Conservation (phyloP, 2,888 invertebrate genomes). For the Vandiemenella viatica region DNA sequence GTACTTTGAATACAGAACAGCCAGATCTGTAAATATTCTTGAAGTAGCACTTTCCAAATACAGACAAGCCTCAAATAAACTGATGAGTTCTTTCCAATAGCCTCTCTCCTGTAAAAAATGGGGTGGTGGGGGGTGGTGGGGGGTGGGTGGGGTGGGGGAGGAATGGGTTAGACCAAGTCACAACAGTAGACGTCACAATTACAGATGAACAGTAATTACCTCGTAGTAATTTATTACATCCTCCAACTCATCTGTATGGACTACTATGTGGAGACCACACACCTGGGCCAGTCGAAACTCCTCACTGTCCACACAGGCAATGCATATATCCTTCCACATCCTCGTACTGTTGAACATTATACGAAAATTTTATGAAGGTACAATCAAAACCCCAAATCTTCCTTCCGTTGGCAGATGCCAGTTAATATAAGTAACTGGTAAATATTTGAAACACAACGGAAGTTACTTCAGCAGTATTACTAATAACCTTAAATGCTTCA, state of each 20-base stretch:
- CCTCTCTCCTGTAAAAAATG: constrained; percentile 53
- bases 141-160: background rate
- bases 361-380: constrained; percentile 27
- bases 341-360: constrained; percentile 44
- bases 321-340: constrained; percentile 96
- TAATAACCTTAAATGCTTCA: no score
- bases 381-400: no score
- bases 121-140: no score
- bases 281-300: constrained; percentile 99
- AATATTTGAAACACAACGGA: background rate
- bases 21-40: constrained; percentile 99
- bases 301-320: constrained; percentile 96
- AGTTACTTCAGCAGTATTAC: no score
- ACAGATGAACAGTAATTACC: constrained; percentile 26
- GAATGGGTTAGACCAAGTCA: background rate
- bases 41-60: constrained; percentile 97
- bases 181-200: background rate
- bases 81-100: constrained; percentile 95
- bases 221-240: constrained; percentile 99
- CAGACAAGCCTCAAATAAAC: constrained; percentile 83
- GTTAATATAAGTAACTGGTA: background rate
- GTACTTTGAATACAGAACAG: constrained; percentile 97
- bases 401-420: background rate
- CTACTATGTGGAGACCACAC: constrained; percentile 99
- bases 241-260: constrained; percentile 97